Percentiles rank a stretch among this genome's conserved stretches.
Evolutionary conservation across 2,797 vertebrate species (phyloP).

Genomic region (Oryzias dopingdopingensis): DNA sequence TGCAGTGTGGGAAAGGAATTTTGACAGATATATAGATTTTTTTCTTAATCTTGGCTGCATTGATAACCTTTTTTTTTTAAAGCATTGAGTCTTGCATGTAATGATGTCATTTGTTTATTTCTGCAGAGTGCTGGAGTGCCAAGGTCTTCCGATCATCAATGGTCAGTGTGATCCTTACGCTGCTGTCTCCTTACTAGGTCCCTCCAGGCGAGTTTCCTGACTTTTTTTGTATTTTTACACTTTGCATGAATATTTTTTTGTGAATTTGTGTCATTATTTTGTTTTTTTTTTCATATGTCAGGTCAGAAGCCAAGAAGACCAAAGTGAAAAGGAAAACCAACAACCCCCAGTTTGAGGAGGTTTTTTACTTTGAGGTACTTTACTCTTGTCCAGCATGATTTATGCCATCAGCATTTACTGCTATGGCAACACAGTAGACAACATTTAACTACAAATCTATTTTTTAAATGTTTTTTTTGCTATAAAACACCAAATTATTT

Average conservation of each 20-base stretch:
- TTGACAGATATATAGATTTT: too few species aligned
- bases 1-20: too few species aligned
- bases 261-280: not conserved
- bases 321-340: conserved; percentile 98
- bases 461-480: too few species aligned
- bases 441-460: too few species aligned
- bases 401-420: too few species aligned
- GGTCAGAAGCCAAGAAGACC: conserved; percentile 97
- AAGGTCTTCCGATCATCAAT: conserved; percentile 95
- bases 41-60: too few species aligned
- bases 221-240: not conserved
- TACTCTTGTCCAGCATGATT: not conserved
- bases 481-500: too few species aligned
- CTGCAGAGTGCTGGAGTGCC: conserved; percentile 92
- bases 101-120: conserved; percentile 24
- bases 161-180: conserved; percentile 98
- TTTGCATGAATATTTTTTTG: not conserved
- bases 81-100: not conserved
- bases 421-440: too few species aligned
- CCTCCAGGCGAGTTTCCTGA: conserved; percentile 81
- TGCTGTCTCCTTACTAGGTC: conserved; percentile 90
- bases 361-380: conserved; percentile 97
- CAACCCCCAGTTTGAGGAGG: conserved; percentile 97
- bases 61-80: too few species aligned
- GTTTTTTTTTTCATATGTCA: conserved; percentile 50